Percentiles rank a stretch among this genome's conserved stretches.
These are phyloP conservation scores for Dysidea cf. avara DNA, from an alignment of 37 sponge, comb jelly and placozoan species.

Conservation along the genomic window DNA sequence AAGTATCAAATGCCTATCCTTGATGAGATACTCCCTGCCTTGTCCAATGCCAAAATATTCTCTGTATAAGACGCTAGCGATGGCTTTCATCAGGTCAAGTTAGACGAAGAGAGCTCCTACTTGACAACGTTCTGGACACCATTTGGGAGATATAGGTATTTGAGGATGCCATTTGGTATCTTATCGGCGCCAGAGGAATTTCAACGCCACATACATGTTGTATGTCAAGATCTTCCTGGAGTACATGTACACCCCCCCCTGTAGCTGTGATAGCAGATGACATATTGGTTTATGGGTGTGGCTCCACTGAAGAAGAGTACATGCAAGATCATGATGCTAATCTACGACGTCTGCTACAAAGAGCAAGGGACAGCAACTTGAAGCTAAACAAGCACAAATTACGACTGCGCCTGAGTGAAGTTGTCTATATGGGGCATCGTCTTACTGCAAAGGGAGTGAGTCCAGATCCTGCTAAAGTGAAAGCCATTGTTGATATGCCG, in stretches of 20 bases:
- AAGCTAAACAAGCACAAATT: slow-evolving; percentile 18
- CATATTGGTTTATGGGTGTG: slow-evolving; percentile 26
- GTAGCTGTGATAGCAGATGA: slow-evolving; percentile 35
- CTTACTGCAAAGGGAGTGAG: slow-evolving; percentile 1
- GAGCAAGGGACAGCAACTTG: slow-evolving; percentile 6
- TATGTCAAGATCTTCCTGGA: slow-evolving; percentile 28
- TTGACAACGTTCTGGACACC: slow-evolving; percentile 39
- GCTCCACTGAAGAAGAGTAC: slow-evolving; percentile 24
- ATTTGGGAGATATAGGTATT: slow-evolving; percentile 14
- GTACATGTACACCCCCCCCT: too few species aligned
- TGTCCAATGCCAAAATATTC: slow-evolving; percentile 24
- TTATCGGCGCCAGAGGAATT: slow-evolving; percentile 32
- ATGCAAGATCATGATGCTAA: not conserved
- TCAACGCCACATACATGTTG: slow-evolving; percentile 9
- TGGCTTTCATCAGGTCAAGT: slow-evolving; percentile 23
- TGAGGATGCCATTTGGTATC: slow-evolving; percentile 32
- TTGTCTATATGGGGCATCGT: slow-evolving; percentile 1
- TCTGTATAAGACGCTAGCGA: slow-evolving; percentile 15
- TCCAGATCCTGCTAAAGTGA: slow-evolving; percentile 7
- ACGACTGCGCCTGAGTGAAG: not conserved
- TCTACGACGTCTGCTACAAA: slow-evolving; percentile 4
- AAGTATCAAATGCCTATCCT: slow-evolving; percentile 28
- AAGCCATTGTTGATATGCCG: too few species aligned
- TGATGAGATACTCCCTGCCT: slow-evolving; percentile 26
- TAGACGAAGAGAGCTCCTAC: slow-evolving; percentile 5